Evolutionary conservation across 2,113 vertebrate genomes (phyloP).

Genomic region (Lepus americanus): DNA sequence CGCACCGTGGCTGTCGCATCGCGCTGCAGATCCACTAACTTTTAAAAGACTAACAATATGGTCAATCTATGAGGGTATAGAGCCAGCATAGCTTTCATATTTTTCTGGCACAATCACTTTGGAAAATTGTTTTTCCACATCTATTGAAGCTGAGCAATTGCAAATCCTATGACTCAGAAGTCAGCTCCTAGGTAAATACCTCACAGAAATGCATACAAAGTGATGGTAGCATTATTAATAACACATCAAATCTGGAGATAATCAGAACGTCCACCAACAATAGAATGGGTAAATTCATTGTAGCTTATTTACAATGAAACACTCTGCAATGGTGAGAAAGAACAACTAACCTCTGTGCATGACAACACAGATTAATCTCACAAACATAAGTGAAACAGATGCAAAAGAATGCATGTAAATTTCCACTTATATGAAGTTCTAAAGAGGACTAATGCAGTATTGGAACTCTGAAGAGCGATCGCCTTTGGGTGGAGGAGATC

Average conservation of each 20-base stretch:
- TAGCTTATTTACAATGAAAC: neutral
- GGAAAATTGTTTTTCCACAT: neutral
- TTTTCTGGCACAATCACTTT: neutral
- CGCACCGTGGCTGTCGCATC: too few species aligned
- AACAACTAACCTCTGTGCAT: neutral
- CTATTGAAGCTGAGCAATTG: neutral
- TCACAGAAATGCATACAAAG: neutral
- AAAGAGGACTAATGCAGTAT: neutral
- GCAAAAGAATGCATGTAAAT: neutral
- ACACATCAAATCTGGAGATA: neutral
- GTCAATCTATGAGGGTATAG: neutral
- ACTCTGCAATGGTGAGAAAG: neutral
- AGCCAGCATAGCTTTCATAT: neutral
- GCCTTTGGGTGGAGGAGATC: neutral
- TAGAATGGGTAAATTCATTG: neutral
- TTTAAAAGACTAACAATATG: neutral
- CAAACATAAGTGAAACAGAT: neutral
- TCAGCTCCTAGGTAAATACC: neutral
- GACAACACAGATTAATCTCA: neutral
- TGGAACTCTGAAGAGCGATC: neutral
- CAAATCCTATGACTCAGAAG: neutral
- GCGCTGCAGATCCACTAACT: neutral
- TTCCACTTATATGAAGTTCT: neutral
- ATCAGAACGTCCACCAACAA: neutral
- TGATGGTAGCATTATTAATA: neutral